Percentiles rank a stretch among this genome's conserved stretches.
These are phyloP conservation scores for Pachycephala philippinensis DNA, from an alignment of 2,113 vertebrate genomes.

Conservation along the genomic window DNA sequence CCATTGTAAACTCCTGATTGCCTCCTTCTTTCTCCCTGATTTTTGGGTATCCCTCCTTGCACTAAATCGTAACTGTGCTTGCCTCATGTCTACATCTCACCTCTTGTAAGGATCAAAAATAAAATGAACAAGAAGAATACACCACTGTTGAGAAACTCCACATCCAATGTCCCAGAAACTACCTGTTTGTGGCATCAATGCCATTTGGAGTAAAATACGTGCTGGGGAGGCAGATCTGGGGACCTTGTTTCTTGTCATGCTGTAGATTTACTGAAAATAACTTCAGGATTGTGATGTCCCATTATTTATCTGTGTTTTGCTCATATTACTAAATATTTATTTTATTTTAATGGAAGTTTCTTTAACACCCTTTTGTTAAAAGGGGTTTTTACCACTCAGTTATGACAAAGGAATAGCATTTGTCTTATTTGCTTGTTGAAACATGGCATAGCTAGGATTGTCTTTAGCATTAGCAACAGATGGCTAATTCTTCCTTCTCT, in stretches of 20 bases:
- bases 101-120: background rate
- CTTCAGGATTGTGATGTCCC: background rate
- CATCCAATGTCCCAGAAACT: background rate
- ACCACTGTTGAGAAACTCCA: background rate
- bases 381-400: background rate
- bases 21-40: background rate
- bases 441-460: background rate
- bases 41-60: background rate
- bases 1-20: background rate
- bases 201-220: background rate
- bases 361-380: background rate
- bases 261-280: background rate
- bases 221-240: background rate
- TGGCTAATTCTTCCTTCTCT: background rate
- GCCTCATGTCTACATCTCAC: background rate
- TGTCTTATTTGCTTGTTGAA: background rate
- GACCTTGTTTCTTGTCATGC: background rate
- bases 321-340: background rate
- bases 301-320: background rate
- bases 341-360: background rate
- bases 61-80: background rate
- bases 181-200: background rate
- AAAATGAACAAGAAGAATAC: background rate
- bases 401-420: background rate
- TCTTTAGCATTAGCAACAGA: background rate